phyloP scores from a whole-genome alignment of 2,888 invertebrate species.

The Eucera pruinosa region DNA sequence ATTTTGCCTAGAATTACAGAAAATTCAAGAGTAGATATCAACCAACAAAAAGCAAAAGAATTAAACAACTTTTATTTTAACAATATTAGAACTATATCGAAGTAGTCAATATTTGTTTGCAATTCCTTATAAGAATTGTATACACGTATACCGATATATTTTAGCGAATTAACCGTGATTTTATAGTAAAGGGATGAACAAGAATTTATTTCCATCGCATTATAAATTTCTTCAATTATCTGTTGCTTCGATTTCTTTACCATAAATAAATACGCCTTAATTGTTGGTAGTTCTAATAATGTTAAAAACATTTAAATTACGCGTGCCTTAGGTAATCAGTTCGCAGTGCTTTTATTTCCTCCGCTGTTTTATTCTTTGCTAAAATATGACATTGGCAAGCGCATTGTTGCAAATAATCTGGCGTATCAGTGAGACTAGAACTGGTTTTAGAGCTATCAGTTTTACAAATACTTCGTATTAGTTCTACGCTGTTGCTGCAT shows the following conservation, averaged over 20 bases:
- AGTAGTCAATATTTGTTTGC: too few species aligned
- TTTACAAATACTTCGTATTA: constrained; percentile 1
- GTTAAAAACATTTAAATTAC: not conserved
- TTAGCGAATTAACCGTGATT: too few species aligned
- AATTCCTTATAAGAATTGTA: too few species aligned
- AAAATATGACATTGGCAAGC: constrained; percentile 42
- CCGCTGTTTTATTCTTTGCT: not conserved
- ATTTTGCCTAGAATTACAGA: constrained; percentile 62
- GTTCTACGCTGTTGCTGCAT: not conserved
- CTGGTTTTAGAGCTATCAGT: not conserved
- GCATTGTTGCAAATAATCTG: constrained; percentile 7
- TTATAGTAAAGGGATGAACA: too few species aligned
- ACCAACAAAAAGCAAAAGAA: too few species aligned
- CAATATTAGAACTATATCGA: too few species aligned
- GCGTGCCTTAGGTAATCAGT: constrained; percentile 67
- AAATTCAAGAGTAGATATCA: not conserved
- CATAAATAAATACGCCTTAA: too few species aligned
- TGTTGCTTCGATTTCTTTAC: too few species aligned
- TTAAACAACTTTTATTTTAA: not conserved
- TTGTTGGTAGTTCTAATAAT: too few species aligned
- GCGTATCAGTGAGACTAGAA: not conserved
- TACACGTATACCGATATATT: too few species aligned
- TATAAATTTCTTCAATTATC: too few species aligned
- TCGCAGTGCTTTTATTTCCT: constrained; percentile 42
- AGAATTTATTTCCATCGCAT: too few species aligned